phyloP scores from a whole-genome alignment of 2,888 invertebrate species.

The Yponomeuta evonymella region DNA sequence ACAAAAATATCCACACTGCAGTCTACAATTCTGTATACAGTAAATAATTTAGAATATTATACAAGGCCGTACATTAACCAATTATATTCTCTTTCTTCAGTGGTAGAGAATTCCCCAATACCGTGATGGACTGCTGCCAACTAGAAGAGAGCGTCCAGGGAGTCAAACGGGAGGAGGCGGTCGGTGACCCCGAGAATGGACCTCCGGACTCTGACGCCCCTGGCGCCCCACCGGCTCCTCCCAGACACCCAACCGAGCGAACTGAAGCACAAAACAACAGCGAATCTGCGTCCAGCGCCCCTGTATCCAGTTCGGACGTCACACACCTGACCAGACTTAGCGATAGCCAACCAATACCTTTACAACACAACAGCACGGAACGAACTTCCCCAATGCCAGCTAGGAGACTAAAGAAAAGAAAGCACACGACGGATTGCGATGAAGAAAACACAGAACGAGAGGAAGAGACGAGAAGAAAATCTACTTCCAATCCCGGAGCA shows the following conservation, averaged over 20 bases:
- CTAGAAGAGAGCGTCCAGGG: conserved; percentile 87
- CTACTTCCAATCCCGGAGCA: conserved; percentile 60
- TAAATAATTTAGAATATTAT: too few species aligned
- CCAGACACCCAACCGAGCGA: conserved; percentile 57
- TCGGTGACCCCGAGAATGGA: conserved; percentile 90
- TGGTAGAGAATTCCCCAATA: conserved; percentile 90
- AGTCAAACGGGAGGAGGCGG: conserved; percentile 89
- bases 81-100: conserved; percentile 65
- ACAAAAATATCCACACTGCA: too few species aligned
- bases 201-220: conserved; percentile 88
- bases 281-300: conserved; percentile 60
- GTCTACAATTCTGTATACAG: too few species aligned
- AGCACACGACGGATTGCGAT: conserved; percentile 62
- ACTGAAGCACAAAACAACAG: conserved; percentile 58
- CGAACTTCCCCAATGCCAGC: conserved; percentile 77
- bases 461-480: conserved; percentile 65
- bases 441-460: conserved; percentile 52
- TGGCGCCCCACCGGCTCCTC: conserved; percentile 55
- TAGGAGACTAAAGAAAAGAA: conserved; percentile 76
- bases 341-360: conserved; percentile 59
- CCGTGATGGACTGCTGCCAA: conserved; percentile 96
- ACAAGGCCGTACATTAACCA: neutral
- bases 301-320: conserved; percentile 59
- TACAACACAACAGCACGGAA: conserved; percentile 62
- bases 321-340: conserved; percentile 64